Conservation (phyloP, 2,113 vertebrate genomes). For the Carlito syrichta region DNA sequence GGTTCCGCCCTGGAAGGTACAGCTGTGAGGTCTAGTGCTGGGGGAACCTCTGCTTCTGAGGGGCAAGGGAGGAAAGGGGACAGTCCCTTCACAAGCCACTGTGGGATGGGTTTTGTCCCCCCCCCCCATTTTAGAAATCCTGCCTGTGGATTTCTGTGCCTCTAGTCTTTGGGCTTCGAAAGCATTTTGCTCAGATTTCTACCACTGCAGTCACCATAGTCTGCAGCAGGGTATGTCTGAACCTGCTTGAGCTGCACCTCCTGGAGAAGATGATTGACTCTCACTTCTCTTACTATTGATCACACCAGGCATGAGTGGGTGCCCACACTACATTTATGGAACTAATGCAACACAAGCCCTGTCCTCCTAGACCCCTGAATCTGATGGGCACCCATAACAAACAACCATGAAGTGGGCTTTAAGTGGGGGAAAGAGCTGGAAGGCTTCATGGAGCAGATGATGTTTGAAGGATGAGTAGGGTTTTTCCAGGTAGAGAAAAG, state of each 20-base stretch:
- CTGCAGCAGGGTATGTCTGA: not conserved
- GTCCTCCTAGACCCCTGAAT: no score
- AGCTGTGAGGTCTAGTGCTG: not conserved
- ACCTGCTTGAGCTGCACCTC: not conserved
- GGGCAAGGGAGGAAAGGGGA: not conserved
- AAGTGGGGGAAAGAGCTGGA: not conserved
- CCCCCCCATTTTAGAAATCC: not conserved
- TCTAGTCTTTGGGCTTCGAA: not conserved
- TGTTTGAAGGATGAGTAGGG: no score
- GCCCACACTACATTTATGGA: not conserved
- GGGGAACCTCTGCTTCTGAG: not conserved
- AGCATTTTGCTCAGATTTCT: not conserved
- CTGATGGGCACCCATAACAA: not conserved
- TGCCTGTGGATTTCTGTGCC: not conserved
- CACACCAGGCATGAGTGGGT: not conserved
- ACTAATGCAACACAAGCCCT: accelerated
- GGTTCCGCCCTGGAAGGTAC: no score
- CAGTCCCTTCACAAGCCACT: not conserved
- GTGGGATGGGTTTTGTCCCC: no score
- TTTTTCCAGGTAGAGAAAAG: not conserved
- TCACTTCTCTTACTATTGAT: not conserved
- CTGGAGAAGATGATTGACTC: not conserved
- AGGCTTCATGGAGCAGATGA: not conserved
- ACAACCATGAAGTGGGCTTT: not conserved
- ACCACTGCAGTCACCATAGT: no score